Evolutionary conservation across 2,888 invertebrate species (phyloP).

Genomic region (Tetanocera ferruginea): DNA sequence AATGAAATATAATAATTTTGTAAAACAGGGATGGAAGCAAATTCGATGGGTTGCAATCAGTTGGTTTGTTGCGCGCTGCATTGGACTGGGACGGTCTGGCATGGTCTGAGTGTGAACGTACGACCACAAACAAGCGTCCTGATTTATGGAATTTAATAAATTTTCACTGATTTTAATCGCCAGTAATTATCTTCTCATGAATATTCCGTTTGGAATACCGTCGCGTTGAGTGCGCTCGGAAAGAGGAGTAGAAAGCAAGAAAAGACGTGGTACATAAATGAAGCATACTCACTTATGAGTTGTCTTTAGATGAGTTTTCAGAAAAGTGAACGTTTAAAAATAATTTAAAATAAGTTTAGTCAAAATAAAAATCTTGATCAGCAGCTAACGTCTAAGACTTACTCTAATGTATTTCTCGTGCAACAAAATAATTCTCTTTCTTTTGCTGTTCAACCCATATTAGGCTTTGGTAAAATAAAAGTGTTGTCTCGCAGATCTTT

Average conservation of each 20-base stretch:
- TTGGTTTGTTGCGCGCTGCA: not conserved
- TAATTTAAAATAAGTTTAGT: no score
- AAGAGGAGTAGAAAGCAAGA: not conserved
- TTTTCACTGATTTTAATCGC: constrained; percentile 66
- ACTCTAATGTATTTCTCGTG: no score
- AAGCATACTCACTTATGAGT: no score
- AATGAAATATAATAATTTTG: constrained; percentile 28
- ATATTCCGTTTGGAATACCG: constrained; percentile 28
- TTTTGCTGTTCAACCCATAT: no score
- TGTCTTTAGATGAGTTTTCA: not conserved
- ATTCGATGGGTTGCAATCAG: constrained; percentile 1
- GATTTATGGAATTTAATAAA: constrained; percentile 68
- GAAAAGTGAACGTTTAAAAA: no score
- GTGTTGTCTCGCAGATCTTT: no score
- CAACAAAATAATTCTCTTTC: no score
- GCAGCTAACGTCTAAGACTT: no score
- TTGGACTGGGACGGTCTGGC: constrained; percentile 3
- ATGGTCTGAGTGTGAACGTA: not conserved
- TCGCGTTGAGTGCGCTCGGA: not conserved
- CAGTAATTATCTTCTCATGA: constrained; percentile 59
- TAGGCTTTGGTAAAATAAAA: no score
- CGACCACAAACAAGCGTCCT: constrained; percentile 48
- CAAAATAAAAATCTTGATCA: no score
- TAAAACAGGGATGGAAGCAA: not conserved
- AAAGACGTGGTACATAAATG: not conserved